Percentiles rank a stretch among this genome's conserved stretches.
These are phyloP conservation scores for Lagenorhynchus albirostris DNA, from an alignment of 2,113 vertebrate species.

Conservation along the genomic window DNA sequence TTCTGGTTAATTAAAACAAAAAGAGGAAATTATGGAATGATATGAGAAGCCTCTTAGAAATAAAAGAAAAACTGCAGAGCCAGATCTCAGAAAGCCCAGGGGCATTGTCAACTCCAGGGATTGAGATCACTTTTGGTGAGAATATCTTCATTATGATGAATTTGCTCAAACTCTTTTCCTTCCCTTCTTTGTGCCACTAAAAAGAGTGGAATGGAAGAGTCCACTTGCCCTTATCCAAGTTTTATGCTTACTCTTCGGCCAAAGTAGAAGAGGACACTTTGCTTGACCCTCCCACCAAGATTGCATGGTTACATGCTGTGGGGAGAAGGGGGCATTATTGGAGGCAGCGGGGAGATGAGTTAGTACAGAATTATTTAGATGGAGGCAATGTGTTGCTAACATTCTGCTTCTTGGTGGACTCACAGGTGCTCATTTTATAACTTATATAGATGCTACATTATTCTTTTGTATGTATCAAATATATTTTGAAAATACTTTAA, in stretches of 20 bases:
- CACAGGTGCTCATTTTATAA: neutral
- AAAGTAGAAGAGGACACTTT: neutral
- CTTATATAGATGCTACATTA: neutral
- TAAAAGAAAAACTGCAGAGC: neutral
- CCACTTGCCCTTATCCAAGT: neutral
- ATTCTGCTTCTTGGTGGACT: neutral
- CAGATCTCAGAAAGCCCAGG: neutral
- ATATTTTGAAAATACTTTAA: constrained; percentile 20
- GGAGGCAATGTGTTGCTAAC: neutral
- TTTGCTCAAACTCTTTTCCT: neutral
- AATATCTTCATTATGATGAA: constrained; percentile 11
- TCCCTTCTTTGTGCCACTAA: neutral
- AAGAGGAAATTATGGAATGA: neutral
- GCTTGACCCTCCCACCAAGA: neutral
- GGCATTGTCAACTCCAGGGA: neutral
- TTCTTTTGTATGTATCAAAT: neutral
- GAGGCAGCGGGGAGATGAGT: neutral
- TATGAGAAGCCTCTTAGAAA: neutral
- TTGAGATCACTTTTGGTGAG: neutral
- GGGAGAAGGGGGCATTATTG: neutral
- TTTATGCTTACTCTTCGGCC: neutral
- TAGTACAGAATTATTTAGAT: neutral
- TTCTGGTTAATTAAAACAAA: constrained; percentile 31
- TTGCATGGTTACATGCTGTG: neutral
- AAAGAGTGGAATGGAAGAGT: neutral